Conservation (phyloP, 2,113 vertebrate species). For the Acanthisitta chloris region DNA sequence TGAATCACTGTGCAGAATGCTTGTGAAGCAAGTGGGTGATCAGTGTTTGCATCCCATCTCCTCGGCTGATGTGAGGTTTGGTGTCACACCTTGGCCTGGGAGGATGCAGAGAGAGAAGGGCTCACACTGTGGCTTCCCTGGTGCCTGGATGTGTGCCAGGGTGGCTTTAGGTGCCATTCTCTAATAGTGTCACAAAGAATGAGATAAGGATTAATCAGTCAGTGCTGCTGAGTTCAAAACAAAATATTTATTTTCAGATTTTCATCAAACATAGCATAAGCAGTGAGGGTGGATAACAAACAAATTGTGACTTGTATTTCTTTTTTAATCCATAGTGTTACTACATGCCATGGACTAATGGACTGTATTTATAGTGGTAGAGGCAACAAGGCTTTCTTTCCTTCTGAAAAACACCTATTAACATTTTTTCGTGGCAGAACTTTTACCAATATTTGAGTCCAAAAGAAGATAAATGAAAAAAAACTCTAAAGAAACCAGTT, state of each 20-base stretch:
- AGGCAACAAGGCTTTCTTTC: not conserved
- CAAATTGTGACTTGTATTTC: not conserved
- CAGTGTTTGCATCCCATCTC: not conserved
- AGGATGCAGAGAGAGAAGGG: not conserved
- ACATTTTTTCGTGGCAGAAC: not conserved
- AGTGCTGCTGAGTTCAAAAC: not conserved
- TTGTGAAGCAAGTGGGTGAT: rapidly evolving
- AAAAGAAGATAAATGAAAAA: not conserved
- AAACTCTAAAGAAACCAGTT: not conserved
- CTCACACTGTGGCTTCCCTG: not conserved
- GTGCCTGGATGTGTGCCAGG: not conserved
- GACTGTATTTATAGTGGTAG: not conserved
- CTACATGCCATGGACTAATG: not conserved
- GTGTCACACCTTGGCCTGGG: not conserved
- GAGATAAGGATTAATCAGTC: rapidly evolving
- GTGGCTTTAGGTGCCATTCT: not conserved
- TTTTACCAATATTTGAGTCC: not conserved
- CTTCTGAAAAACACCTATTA: not conserved
- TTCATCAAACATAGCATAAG: rapidly evolving
- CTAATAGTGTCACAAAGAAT: not conserved
- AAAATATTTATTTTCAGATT: not conserved
- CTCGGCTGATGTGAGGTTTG: not conserved
- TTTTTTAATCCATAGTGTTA: not conserved
- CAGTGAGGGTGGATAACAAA: not conserved
- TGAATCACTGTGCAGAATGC: not conserved